These are phyloP conservation scores for Drosophila eugracilis DNA, from an alignment of 1,140 invertebrate genomes.

Conservation along the genomic window DNA sequence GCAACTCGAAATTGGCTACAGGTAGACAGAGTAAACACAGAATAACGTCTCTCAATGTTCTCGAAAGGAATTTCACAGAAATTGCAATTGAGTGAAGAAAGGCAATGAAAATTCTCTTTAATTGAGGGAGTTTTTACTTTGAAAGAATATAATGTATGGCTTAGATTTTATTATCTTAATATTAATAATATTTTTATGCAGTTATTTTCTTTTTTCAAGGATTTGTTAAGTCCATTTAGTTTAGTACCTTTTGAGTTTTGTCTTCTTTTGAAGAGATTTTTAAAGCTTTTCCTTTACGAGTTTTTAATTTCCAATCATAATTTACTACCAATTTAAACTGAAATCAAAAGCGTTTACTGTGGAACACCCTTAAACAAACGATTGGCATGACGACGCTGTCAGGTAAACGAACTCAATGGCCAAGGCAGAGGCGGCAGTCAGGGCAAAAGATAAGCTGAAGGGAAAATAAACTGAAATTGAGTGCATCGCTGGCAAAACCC, in stretches of 20 bases:
- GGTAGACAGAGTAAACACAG: slow-evolving; percentile 66
- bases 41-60: slow-evolving; percentile 29
- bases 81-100: not conserved
- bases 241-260: not conserved
- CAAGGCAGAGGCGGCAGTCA: slow-evolving; percentile 47
- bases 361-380: slow-evolving; percentile 34
- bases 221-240: too few species aligned
- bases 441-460: slow-evolving; percentile 68
- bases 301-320: not conserved
- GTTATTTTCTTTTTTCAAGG: too few species aligned
- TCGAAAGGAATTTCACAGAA: slow-evolving; percentile 25
- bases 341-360: not conserved
- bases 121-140: slow-evolving; percentile 6
- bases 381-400: slow-evolving; percentile 45
- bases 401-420: slow-evolving; percentile 65
- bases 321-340: not conserved
- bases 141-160: too few species aligned
- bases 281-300: not conserved
- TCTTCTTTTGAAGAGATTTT: not conserved
- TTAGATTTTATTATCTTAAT: too few species aligned
- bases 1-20: slow-evolving; percentile 75
- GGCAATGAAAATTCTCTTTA: slow-evolving; percentile 3
- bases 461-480: slow-evolving; percentile 77
- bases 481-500: slow-evolving; percentile 26
- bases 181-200: too few species aligned